Conservation (phyloP, 1,140 invertebrate species). For the Anastrepha obliqua region DNA sequence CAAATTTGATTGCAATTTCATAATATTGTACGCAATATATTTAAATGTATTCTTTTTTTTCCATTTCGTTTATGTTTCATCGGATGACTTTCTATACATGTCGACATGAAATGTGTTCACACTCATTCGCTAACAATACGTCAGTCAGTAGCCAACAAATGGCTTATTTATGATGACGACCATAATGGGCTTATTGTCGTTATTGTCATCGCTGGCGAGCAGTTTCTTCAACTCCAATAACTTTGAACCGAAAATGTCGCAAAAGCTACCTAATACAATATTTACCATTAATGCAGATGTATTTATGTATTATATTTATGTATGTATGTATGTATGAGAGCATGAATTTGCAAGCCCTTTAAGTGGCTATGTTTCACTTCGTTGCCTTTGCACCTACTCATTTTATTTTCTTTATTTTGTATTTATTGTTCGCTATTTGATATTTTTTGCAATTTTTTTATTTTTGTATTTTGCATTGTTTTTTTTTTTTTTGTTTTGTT, state of each 20-base stretch:
- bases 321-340: background rate
- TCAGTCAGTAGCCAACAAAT: background rate
- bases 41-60: background rate
- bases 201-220: background rate
- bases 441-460: background rate
- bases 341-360: too few species aligned
- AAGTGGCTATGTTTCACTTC: too few species aligned
- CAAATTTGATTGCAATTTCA: background rate
- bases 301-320: background rate
- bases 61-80: background rate
- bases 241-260: background rate
- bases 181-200: slow-evolving; percentile 10
- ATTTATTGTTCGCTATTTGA: background rate
- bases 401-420: background rate
- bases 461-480: background rate
- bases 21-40: background rate
- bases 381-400: background rate
- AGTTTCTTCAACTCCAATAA: background rate
- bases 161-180: background rate
- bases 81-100: background rate
- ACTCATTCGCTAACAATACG: background rate
- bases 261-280: background rate
- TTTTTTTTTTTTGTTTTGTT: background rate
- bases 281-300: too few species aligned
- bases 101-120: background rate